These are phyloP conservation scores for Apoderus coryli DNA, from an alignment of 2,888 invertebrate species.

Conservation along the genomic window DNA sequence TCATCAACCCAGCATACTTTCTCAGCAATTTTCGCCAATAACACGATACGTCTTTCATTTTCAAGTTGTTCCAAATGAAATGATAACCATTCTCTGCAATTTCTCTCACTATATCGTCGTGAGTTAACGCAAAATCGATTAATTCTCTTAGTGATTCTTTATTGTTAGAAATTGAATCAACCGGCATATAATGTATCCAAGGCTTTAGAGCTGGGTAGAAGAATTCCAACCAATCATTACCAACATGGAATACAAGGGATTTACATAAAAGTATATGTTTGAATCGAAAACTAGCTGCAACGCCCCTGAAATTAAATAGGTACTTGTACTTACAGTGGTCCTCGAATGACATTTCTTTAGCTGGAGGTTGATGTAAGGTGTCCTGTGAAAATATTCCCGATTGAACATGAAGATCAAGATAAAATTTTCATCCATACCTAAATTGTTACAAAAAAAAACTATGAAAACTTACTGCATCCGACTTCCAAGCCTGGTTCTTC, in stretches of 20 bases:
- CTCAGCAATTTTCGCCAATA: constrained; percentile 74
- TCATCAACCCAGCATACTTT: constrained; percentile 58
- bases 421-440: too few relatives aligned
- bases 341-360: constrained; percentile 74
- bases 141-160: constrained; percentile 56
- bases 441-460: too few relatives aligned
- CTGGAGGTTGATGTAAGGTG: constrained; percentile 71
- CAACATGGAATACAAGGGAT: constrained; percentile 88
- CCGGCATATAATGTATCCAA: constrained; percentile 92
- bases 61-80: constrained; percentile 72
- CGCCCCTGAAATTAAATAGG: constrained; percentile 91
- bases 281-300: constrained; percentile 93
- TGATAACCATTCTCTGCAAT: constrained; percentile 74
- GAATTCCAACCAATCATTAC: constrained; percentile 88
- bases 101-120: constrained; percentile 57
- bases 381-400: constrained; percentile 43
- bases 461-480: constrained; percentile 54
- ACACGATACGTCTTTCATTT: constrained; percentile 67
- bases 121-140: constrained; percentile 56
- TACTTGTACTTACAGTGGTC: constrained; percentile 89
- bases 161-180: constrained; percentile 42
- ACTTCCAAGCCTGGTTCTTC: constrained; percentile 98
- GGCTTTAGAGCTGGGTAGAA: constrained; percentile 83
- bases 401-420: constrained; percentile 1
- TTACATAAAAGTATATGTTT: constrained; percentile 90